Percentiles rank a stretch among this genome's conserved stretches.
phyloP scores from a whole-genome alignment of 2,113 vertebrate genomes.

The Cranoglanis bouderius region DNA sequence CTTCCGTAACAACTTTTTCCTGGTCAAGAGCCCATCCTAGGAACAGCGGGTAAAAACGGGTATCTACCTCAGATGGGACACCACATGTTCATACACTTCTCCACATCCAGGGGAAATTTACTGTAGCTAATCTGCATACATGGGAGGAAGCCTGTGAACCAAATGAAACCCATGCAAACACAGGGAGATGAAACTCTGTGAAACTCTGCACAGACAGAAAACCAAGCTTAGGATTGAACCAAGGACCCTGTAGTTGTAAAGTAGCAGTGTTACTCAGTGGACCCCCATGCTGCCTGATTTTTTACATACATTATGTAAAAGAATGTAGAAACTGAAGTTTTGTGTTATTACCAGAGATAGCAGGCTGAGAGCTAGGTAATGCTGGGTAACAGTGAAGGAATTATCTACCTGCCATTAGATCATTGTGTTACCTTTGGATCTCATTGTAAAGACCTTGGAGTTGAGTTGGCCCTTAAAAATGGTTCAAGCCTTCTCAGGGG shows the following conservation, averaged over 20 bases:
- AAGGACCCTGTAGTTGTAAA: not conserved
- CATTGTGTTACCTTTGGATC: not conserved
- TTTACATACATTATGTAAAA: not conserved
- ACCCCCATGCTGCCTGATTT: too few relatives aligned
- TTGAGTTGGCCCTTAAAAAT: not conserved
- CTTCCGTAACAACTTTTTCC: not conserved
- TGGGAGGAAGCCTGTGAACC: not conserved
- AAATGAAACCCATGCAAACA: not conserved
- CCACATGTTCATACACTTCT: not conserved
- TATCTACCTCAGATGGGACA: not conserved
- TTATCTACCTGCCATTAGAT: not conserved
- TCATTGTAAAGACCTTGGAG: not conserved
- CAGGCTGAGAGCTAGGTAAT: not conserved
- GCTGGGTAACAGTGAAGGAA: not conserved
- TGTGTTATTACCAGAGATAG: not conserved
- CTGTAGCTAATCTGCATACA: not conserved
- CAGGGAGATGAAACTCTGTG: not conserved
- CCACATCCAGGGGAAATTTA: not conserved
- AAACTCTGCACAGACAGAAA: not conserved
- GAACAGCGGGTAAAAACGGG: not conserved
- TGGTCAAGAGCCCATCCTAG: not conserved
- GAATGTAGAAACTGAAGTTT: not conserved
- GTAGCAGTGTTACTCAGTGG: not conserved
- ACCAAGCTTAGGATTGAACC: not conserved
- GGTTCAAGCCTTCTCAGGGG: not conserved